Percentiles rank a stretch among this genome's conserved stretches.
These are phyloP conservation scores for Julus scandinavius DNA, from an alignment of 2,888 invertebrate species.

Conservation along the genomic window DNA sequence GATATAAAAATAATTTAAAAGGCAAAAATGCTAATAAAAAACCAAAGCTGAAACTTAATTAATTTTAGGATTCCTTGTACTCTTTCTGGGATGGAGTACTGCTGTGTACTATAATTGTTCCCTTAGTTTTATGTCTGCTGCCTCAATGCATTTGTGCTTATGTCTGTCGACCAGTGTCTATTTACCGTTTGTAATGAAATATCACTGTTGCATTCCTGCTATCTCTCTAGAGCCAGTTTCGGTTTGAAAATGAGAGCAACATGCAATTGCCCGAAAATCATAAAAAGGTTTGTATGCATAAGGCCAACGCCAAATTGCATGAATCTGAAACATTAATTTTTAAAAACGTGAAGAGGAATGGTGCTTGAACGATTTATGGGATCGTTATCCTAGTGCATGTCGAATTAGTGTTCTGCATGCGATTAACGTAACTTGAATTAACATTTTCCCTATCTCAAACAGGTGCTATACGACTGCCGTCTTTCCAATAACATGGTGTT, in stretches of 20 bases:
- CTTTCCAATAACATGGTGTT: constrained; percentile 96
- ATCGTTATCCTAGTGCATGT: neutral
- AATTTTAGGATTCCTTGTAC: too few species aligned
- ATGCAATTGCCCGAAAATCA: constrained; percentile 97
- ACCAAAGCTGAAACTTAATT: too few species aligned
- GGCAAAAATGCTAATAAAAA: too few species aligned
- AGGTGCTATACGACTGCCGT: constrained; percentile 99
- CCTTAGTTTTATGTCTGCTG: neutral
- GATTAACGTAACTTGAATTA: neutral
- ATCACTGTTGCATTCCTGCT: constrained; percentile 62
- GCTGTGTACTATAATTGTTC: too few species aligned
- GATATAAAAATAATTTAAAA: too few species aligned
- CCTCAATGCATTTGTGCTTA: constrained; percentile 13
- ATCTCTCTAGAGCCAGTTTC: constrained; percentile 92
- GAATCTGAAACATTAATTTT: neutral
- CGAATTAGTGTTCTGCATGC: neutral
- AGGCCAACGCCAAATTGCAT: neutral
- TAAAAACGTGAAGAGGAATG: neutral
- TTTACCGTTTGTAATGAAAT: neutral
- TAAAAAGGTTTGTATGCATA: constrained; percentile 84
- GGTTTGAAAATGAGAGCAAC: constrained; percentile 99
- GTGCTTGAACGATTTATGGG: neutral
- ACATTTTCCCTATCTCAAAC: constrained; percentile 60
- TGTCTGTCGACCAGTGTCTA: neutral
- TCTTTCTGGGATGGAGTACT: too few species aligned